Base-by-base conservation (phyloP, 2,888 invertebrate species). In the Stenodema calcarata region DNA sequence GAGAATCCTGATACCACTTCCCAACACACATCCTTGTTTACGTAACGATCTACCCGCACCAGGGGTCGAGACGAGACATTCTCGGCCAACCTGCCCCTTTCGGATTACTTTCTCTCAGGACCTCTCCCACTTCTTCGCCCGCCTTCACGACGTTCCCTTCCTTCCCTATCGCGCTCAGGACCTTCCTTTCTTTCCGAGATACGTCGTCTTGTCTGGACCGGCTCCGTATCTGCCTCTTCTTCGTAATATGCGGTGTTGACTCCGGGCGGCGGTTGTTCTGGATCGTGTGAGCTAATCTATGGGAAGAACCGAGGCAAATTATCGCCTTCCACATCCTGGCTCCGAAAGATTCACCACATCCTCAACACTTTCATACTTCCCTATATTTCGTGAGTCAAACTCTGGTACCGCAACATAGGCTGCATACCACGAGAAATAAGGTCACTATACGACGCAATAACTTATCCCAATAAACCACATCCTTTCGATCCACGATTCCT, bases 61-160 rank as follows among this genome's bases (percentile, higher is more conserved):
- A 44, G 78, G 78, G 76, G 62, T 35, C 35, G 35, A 7, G 41
- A 44, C 78, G 78, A 42, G 47, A 54, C 80, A 80, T 80, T 80
- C 80, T 80, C 80, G 54, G 47, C 80, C 80, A 80, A 80, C 80
- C 80, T 80, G 80, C 54, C 80, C 35, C 80, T 80, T 50, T 80
- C 80, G 80, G 54, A 80, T 80, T 54, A 80, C 80, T 80, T 80
- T 80, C 80, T 80, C 80, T 54, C 16, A 54, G 54, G 16, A 14
- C 41, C 75, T 14, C 2, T 23, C 44, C 44, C 41, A 0, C 42
- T 42, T n/a, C 18, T 18, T 23, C 16, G 2, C n/a, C 16, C 76
- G 42, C 75, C 3, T 28, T 30, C 75, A 9, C 6, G 50, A 4
- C 50, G 50, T 50, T n/a, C 50, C 50, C 42, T 9, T 12, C 44